These are phyloP conservation scores for Harmothoe impar DNA, from an alignment of 2,888 invertebrate genomes.

Conservation along the genomic window DNA sequence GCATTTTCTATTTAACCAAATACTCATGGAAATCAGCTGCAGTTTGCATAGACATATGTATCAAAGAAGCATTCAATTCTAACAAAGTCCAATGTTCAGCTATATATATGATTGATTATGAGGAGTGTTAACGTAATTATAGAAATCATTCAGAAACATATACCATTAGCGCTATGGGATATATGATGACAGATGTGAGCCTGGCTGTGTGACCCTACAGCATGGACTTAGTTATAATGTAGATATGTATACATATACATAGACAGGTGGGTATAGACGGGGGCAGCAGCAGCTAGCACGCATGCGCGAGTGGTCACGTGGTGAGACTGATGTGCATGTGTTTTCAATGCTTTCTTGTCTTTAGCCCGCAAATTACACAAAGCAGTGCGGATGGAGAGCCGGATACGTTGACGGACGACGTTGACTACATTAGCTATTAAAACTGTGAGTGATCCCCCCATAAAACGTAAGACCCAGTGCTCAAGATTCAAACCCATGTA, in stretches of 20 bases:
- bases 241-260: too few relatives aligned
- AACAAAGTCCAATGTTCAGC: background rate
- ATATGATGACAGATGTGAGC: too few relatives aligned
- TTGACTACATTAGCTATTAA: conserved; percentile 53
- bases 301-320: background rate
- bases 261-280: too few relatives aligned
- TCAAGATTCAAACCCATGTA: background rate
- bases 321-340: conserved; percentile 41
- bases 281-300: background rate
- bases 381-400: conserved; percentile 53
- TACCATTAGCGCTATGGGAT: too few relatives aligned
- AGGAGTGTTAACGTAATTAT: too few relatives aligned
- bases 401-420: conserved; percentile 45
- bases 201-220: too few relatives aligned
- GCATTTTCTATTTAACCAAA: too few relatives aligned
- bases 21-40: too few relatives aligned
- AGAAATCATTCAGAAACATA: too few relatives aligned
- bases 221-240: too few relatives aligned
- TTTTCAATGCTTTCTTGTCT: conserved; percentile 53
- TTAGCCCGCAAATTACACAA: conserved; percentile 50
- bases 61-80: background rate
- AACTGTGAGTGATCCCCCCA: conserved; percentile 23
- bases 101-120: background rate
- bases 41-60: background rate
- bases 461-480: background rate